These are phyloP conservation scores for Denticeps clupeoides DNA, from an alignment of 2,797 vertebrate genomes.

Conservation along the genomic window DNA sequence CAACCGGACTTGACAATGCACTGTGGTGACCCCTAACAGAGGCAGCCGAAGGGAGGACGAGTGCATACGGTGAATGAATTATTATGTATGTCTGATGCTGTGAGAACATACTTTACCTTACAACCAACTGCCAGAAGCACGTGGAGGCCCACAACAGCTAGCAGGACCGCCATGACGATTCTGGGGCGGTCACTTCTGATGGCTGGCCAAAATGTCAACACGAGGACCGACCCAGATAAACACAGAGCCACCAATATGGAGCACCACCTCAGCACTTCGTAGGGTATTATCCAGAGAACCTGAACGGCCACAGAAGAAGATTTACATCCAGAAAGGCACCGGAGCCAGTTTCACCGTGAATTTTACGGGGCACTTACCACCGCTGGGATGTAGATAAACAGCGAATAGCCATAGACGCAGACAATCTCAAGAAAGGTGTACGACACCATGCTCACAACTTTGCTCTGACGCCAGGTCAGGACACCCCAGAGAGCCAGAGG, in stretches of 20 bases:
- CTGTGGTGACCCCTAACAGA: no score
- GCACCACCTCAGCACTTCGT: conserved; percentile 73
- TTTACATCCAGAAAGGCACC: no score
- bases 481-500: conserved; percentile 92
- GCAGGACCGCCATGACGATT: conserved; percentile 61
- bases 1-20: no score
- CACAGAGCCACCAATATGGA: conserved; percentile 72
- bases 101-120: no score
- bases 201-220: conserved; percentile 89
- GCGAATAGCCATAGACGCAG: conserved; percentile 93
- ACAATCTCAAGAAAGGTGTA: conserved; percentile 94
- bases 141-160: conserved; percentile 68
- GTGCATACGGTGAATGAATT: no score
- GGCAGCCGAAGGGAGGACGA: no score
- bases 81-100: not conserved
- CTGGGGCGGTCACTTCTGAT: conserved; percentile 80
- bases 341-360: no score
- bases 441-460: conserved; percentile 79
- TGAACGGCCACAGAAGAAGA: no score
- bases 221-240: conserved; percentile 82
- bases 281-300: conserved; percentile 83
- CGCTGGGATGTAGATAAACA: conserved; percentile 88
- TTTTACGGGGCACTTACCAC: conserved; percentile 63
- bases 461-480: conserved; percentile 87
- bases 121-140: conserved; percentile 79